Base-by-base conservation (phyloP, 2,113 vertebrate genomes). In the Rallus limicola region DNA sequence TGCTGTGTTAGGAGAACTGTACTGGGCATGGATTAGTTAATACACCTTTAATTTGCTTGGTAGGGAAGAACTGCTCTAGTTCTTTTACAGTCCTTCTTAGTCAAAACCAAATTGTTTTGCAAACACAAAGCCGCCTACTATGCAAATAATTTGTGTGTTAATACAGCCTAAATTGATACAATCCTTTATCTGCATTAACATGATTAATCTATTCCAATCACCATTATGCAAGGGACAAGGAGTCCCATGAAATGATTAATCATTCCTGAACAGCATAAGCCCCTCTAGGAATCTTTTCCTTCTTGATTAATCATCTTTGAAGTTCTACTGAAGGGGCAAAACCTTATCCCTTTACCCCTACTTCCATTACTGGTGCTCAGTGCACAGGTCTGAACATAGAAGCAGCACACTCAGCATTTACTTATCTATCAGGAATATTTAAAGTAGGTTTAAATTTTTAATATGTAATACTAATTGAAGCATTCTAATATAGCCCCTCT, bases 151-250 rank as follows among this genome's bases (percentile, higher is more conserved):
- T 96, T 56, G 78, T 97, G 91, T 93, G 90, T 97, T 97, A 96
- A 94, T 97, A 86, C 87, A 96, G 88, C 67, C 78, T 95, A 96
- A 96, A 91, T 90, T 95, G 96, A 96, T 97, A 86, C 87, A 94
- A 97, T 95, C 97, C 94, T 97, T 98, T 95, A 97, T 97, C 96
- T 97, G 82, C 97, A 90, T 97, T 96, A 97, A 83, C 92, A 68
- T 97, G 97, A 98, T 98, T 97, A 98, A 97, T 97, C 96, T 96
- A 44, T 96, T 93, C 96, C 96, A 97, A 97, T 98, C 95, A 97
- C 76, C 95, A 85, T 98, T 98, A 96, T 88, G 67, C 96, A 97
- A 92, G 94, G 95, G 97, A 96, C 96, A 88, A 64, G 95, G 91
- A 96, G 92, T 93, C 86, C 75, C 97, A 82, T 86, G 97, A 93